phyloP scores from a whole-genome alignment of 2,797 vertebrate genomes.

The Argyrosomus regius region DNA sequence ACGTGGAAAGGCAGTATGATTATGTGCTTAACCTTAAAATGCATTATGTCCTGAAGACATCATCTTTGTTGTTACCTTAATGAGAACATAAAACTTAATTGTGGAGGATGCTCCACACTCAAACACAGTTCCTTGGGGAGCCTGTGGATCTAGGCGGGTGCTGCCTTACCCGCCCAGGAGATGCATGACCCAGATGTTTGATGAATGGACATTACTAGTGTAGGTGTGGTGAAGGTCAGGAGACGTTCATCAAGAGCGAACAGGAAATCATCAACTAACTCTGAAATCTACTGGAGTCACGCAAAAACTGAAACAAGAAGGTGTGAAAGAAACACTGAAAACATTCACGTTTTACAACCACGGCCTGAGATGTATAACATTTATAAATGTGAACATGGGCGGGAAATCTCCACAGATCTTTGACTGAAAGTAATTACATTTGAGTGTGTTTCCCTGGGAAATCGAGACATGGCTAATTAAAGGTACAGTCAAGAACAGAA shows the following conservation, averaged over 20 bases:
- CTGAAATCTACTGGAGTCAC: constrained; percentile 35
- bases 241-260: constrained; percentile 57
- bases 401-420: constrained; percentile 26
- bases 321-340: neutral
- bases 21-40: constrained; percentile 6
- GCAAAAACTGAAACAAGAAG: constrained; percentile 2
- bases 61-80: constrained; percentile 35
- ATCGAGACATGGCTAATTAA: constrained; percentile 47
- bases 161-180: constrained; percentile 64
- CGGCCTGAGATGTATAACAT: neutral
- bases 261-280: constrained; percentile 53
- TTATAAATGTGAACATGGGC: constrained; percentile 4
- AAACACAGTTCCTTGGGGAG: constrained; percentile 22
- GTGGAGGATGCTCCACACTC: constrained; percentile 39
- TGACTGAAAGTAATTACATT: constrained; percentile 40
- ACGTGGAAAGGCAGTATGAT: constrained; percentile 12
- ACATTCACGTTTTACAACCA: neutral
- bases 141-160: constrained; percentile 40
- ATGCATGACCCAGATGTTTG: constrained; percentile 74
- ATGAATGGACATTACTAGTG: constrained; percentile 56
- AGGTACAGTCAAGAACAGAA: constrained; percentile 33
- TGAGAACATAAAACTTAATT: constrained; percentile 48
- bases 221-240: constrained; percentile 72
- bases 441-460: constrained; percentile 15
- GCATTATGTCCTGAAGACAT: constrained; percentile 12